phyloP scores from a whole-genome alignment of 2,113 vertebrate genomes.

The Leptosomus discolor region DNA sequence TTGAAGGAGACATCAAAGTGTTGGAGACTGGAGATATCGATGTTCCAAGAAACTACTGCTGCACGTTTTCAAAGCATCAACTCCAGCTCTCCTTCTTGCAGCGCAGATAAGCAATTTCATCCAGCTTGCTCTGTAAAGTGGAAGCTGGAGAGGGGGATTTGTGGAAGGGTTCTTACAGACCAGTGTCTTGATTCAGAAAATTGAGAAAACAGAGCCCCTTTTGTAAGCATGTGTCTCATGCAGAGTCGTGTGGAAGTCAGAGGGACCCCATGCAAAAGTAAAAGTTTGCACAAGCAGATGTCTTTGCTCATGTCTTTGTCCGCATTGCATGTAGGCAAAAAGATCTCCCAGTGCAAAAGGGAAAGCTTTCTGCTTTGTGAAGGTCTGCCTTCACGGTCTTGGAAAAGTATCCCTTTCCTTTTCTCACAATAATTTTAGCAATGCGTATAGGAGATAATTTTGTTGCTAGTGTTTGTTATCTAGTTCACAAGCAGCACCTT shows the following conservation, averaged over 20 bases:
- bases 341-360: background rate
- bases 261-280: background rate
- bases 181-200: background rate
- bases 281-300: background rate
- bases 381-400: background rate
- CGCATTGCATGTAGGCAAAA: background rate
- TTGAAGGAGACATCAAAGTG: constrained; percentile 53
- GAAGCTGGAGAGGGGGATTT: background rate
- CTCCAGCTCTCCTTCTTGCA: background rate
- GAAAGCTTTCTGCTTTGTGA: too few species aligned
- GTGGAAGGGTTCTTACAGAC: background rate
- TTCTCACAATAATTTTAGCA: background rate
- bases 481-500: background rate
- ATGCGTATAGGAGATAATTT: background rate
- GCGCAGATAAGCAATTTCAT: constrained; percentile 32
- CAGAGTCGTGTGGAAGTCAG: background rate
- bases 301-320: background rate
- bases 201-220: background rate
- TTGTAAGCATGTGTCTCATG: background rate
- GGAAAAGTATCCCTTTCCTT: background rate
- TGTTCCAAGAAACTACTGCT: background rate
- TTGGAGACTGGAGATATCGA: constrained; percentile 8
- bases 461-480: background rate
- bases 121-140: background rate
- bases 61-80: background rate